Percentiles rank a stretch among this genome's conserved stretches.
phyloP scores from a whole-genome alignment of 2,888 invertebrate genomes.

The Xestobium rufovillosum region DNA sequence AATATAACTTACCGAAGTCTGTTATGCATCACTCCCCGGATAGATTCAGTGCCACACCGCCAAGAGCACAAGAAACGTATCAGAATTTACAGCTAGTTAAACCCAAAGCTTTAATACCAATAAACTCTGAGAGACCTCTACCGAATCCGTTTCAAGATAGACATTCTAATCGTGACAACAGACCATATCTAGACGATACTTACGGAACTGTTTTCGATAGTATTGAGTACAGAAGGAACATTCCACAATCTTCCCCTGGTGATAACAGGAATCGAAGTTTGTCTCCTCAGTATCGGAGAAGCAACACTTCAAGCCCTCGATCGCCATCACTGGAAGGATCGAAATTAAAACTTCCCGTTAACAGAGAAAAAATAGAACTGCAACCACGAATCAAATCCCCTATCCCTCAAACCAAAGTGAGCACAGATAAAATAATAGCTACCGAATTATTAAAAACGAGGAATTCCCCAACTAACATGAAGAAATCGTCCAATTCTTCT shows the following conservation, averaged over 20 bases:
- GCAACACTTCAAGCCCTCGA: constrained; percentile 26
- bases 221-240: constrained; percentile 19
- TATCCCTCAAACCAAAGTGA: constrained; percentile 36
- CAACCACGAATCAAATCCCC: constrained; percentile 40
- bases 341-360: constrained; percentile 37
- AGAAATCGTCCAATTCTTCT: constrained; percentile 7
- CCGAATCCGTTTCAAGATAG: constrained; percentile 37
- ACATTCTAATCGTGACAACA: constrained; percentile 3
- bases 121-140: constrained; percentile 37
- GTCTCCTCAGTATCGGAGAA: constrained; percentile 14
- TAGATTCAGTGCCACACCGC: constrained; percentile 31
- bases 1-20: constrained; percentile 13
- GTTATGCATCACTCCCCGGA: constrained; percentile 22
- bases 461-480: constrained; percentile 24
- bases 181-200: constrained; percentile 27
- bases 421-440: constrained; percentile 40
- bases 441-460: constrained; percentile 36
- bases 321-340: constrained; percentile 36
- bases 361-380: constrained; percentile 37
- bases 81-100: constrained; percentile 37
- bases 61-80: constrained; percentile 34
- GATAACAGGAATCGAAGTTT: constrained; percentile 12
- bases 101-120: constrained; percentile 40
- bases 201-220: constrained; percentile 38
- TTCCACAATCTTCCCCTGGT: constrained; percentile 15